Evolutionary conservation across 2,113 vertebrate species (phyloP).

Genomic region (Proterorhinus semilunaris): DNA sequence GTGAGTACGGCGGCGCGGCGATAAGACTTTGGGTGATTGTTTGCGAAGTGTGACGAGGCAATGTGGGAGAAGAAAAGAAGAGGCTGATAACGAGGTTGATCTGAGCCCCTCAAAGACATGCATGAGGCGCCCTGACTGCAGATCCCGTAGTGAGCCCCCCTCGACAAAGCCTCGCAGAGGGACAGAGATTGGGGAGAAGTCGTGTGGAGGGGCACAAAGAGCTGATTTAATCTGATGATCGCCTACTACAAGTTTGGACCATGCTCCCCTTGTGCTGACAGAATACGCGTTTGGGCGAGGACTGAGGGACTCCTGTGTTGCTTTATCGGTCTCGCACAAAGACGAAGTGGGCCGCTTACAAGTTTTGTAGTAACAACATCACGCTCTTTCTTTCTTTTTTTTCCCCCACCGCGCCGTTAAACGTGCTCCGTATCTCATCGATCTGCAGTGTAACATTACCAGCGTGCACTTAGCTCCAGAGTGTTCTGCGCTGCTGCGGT

Average conservation of each 20-base stretch:
- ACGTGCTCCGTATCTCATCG: background rate
- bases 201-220: slow-evolving; percentile 50
- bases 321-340: slow-evolving; percentile 7
- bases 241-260: slow-evolving; percentile 40
- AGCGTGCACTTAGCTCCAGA: background rate
- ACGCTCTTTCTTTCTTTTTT: background rate
- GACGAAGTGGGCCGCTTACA: slow-evolving; percentile 50
- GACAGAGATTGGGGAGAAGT: slow-evolving; percentile 34
- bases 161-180: slow-evolving; percentile 20
- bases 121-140: slow-evolving; percentile 34
- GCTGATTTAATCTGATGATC: slow-evolving; percentile 22
- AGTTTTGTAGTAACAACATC: slow-evolving; percentile 38
- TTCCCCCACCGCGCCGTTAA: background rate
- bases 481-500: slow-evolving; percentile 19
- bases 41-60: slow-evolving; percentile 1
- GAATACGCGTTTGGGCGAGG: slow-evolving; percentile 10
- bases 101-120: slow-evolving; percentile 24
- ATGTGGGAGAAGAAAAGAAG: slow-evolving; percentile 23
- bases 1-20: background rate
- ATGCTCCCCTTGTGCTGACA: slow-evolving; percentile 35
- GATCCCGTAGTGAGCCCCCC: slow-evolving; percentile 25
- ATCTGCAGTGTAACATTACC: background rate
- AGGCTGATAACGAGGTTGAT: slow-evolving; percentile 16
- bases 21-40: slow-evolving; percentile 16
- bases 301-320: background rate